Evolutionary conservation across 2,888 invertebrate genomes (phyloP).

Genomic region (Ceriagrion tenellum): DNA sequence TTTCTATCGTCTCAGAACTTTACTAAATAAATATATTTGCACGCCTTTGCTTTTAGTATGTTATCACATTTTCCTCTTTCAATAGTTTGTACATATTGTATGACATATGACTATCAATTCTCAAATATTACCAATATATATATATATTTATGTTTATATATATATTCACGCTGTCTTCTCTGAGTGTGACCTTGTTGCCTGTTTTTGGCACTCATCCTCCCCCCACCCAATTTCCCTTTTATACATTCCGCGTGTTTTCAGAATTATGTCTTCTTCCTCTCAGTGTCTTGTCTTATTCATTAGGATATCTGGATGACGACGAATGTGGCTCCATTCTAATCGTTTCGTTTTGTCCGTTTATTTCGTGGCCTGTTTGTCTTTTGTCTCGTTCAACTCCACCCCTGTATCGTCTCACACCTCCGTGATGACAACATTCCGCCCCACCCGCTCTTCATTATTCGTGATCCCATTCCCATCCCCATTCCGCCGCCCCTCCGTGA

Average conservation of each 20-base stretch:
- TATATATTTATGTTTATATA: no score
- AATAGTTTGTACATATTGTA: constrained; percentile 7
- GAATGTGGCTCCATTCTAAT: not conserved
- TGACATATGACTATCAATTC: not conserved
- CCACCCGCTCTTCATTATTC: not conserved
- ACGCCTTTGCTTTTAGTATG: not conserved
- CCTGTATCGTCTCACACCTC: not conserved
- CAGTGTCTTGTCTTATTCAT: not conserved
- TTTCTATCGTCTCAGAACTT: not conserved
- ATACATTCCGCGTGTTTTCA: not conserved
- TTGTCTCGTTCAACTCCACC: not conserved
- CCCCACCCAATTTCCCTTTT: not conserved
- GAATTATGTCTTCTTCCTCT: not conserved
- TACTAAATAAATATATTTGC: not conserved
- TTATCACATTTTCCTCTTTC: not conserved
- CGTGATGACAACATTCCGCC: not conserved
- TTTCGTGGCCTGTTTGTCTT: not conserved
- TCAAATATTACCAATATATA: not conserved
- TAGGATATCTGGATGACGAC: not conserved
- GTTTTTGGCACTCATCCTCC: not conserved
- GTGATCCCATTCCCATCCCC: not conserved
- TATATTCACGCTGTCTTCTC: not conserved
- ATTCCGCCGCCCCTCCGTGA: no score
- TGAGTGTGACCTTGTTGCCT: not conserved
- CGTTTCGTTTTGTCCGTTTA: not conserved